Percentiles rank a stretch among this genome's conserved stretches.
Evolutionary conservation across 2,888 invertebrate species (phyloP).

Genomic region (Griposia aprilina): DNA sequence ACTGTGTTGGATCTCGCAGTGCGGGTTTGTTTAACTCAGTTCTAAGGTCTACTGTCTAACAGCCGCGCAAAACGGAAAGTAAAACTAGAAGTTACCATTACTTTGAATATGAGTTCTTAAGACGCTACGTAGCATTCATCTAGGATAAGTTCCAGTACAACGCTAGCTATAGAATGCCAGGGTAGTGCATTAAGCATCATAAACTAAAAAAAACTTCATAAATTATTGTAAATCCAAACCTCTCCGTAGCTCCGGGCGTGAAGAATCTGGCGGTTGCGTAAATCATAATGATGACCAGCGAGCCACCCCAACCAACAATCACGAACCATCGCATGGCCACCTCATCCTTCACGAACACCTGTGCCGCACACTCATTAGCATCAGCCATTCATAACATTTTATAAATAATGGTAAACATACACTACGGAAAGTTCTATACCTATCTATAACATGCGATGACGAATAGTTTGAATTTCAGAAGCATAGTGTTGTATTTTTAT

Average conservation of each 20-base stretch:
- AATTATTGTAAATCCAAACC: conserved; percentile 80
- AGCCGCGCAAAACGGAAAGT: no score
- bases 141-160: neutral
- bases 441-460: conserved; percentile 14
- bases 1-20: no score
- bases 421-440: conserved; percentile 30
- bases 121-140: neutral
- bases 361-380: conserved; percentile 46
- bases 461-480: conserved; percentile 12
- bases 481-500: neutral
- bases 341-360: conserved; percentile 94
- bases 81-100: no score
- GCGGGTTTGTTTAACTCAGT: no score
- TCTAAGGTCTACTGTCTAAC: no score
- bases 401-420: conserved; percentile 50
- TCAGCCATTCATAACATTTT: conserved; percentile 43
- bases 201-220: conserved; percentile 80
- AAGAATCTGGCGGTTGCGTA: conserved; percentile 84
- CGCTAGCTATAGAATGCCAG: neutral
- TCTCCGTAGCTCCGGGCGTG: conserved; percentile 87
- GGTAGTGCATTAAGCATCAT: neutral
- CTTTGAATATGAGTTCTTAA: neutral
- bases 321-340: conserved; percentile 93
- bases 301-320: conserved; percentile 92
- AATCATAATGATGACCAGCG: conserved; percentile 87